A percentile compares a stretch with the other conserved stretches of the same genome.
Conservation (phyloP, 1,140 invertebrate species). For the Rhopalosiphum maidis region DNA sequence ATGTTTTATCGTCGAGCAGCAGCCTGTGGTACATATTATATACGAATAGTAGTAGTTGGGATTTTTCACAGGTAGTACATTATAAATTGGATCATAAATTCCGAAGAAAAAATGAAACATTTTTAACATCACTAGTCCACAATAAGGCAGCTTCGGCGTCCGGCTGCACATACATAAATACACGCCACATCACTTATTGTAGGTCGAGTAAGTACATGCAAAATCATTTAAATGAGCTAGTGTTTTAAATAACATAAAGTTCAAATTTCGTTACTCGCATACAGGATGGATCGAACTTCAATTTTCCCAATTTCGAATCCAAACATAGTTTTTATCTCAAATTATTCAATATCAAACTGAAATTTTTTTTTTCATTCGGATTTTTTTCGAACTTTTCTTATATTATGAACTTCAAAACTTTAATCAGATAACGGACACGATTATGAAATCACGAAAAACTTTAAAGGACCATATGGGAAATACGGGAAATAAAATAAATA, state of each 20-base stretch:
- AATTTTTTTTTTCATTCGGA: background rate
- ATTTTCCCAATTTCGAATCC: background rate
- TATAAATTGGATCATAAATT: background rate
- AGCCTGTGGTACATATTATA: background rate
- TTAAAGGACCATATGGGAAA: background rate
- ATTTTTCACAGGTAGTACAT: background rate
- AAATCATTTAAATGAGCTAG: background rate
- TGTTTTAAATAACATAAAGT: background rate
- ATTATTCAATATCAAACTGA: background rate
- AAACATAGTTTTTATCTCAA: no score
- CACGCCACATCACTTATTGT: no score
- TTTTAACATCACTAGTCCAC: background rate
- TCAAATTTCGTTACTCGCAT: background rate
- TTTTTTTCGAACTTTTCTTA: background rate
- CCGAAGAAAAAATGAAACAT: background rate
- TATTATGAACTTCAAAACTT: background rate
- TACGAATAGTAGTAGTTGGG: background rate
- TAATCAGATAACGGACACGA: background rate
- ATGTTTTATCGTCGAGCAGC: background rate
- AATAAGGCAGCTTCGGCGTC: no score
- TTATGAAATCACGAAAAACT: background rate
- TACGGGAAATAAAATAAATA: background rate
- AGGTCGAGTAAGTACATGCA: background rate
- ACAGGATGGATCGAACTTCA: no score
- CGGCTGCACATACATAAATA: no score